Conservation (phyloP, 2,113 vertebrate genomes). For the Engystomops pustulosus region DNA sequence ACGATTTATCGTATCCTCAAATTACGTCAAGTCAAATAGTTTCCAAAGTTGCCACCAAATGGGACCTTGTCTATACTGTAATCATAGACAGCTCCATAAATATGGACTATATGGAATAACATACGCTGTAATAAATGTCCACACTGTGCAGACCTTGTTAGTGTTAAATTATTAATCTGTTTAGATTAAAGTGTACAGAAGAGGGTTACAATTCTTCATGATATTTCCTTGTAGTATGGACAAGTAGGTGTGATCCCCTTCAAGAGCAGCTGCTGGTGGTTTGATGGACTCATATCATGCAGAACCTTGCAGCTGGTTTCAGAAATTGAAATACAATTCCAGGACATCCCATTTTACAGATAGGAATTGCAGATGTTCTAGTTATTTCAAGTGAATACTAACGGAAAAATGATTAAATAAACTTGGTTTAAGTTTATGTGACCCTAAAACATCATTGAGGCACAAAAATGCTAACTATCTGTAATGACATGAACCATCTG, state of each 20-base stretch:
- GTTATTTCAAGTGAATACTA: conserved; percentile 33
- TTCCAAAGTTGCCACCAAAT: conserved; percentile 41
- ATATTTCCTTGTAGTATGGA: neutral
- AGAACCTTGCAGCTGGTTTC: conserved; percentile 49
- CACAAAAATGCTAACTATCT: conserved; percentile 58
- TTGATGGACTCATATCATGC: conserved; percentile 30
- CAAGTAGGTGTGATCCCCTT: conserved; percentile 31
- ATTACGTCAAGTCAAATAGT: conserved; percentile 36
- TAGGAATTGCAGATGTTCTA: conserved; percentile 44
- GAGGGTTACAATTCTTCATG: neutral
- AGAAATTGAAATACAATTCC: conserved; percentile 10
- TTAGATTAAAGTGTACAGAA: neutral
- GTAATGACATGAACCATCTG: conserved; percentile 63
- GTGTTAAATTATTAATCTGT: conserved; percentile 17
- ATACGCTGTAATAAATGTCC: neutral
- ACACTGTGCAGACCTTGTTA: neutral
- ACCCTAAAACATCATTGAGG: conserved; percentile 54
- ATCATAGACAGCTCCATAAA: conserved; percentile 41
- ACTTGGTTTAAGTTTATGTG: conserved; percentile 57
- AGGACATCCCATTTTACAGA: conserved; percentile 10
- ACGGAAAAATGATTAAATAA: conserved; percentile 49
- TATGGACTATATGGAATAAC: neutral
- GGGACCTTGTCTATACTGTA: conserved; percentile 29
- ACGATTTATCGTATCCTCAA: conserved; percentile 34
- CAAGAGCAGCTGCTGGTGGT: conserved; percentile 28